phyloP scores from a whole-genome alignment of 2,797 vertebrate species.

The Chelon labrosus region DNA sequence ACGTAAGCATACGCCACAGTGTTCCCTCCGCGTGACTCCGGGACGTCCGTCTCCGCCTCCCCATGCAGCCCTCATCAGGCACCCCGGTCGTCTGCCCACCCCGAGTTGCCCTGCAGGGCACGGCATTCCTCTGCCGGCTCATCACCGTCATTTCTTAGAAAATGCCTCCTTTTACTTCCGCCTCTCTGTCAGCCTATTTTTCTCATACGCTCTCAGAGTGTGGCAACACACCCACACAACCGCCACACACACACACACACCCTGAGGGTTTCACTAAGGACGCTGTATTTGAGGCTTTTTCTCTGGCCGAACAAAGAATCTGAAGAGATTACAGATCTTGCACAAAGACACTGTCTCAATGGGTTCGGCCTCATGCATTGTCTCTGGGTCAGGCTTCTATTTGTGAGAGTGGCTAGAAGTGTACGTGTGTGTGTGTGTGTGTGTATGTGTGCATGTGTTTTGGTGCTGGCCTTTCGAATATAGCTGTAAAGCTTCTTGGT shows the following conservation, averaged over 20 bases:
- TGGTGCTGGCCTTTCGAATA: conserved; percentile 20
- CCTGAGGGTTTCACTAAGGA: conserved; percentile 58
- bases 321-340: conserved; percentile 72
- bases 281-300: conserved; percentile 64
- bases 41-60: conserved; percentile 42
- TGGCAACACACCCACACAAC: conserved; percentile 4
- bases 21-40: conserved; percentile 42
- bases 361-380: conserved; percentile 54
- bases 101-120: conserved; percentile 38
- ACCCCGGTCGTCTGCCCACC: conserved; percentile 28
- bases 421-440: conserved; percentile 1
- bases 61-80: conserved; percentile 40
- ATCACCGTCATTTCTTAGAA: conserved; percentile 64
- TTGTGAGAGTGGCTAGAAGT: conserved; percentile 13
- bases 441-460: conserved; percentile 28
- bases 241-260: conserved; percentile 20
- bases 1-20: conserved; percentile 49
- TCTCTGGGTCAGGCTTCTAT: conserved; percentile 51
- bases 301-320: conserved; percentile 73
- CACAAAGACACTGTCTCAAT: conserved; percentile 74
- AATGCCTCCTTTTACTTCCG: conserved; percentile 47
- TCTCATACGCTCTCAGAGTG: conserved; percentile 36
- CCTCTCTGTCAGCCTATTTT: conserved; percentile 42
- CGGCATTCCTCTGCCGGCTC: conserved; percentile 63
- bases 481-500: conserved; percentile 31